Base-by-base conservation (phyloP, 2,113 vertebrate genomes). In the Eolophus roseicapilla region DNA sequence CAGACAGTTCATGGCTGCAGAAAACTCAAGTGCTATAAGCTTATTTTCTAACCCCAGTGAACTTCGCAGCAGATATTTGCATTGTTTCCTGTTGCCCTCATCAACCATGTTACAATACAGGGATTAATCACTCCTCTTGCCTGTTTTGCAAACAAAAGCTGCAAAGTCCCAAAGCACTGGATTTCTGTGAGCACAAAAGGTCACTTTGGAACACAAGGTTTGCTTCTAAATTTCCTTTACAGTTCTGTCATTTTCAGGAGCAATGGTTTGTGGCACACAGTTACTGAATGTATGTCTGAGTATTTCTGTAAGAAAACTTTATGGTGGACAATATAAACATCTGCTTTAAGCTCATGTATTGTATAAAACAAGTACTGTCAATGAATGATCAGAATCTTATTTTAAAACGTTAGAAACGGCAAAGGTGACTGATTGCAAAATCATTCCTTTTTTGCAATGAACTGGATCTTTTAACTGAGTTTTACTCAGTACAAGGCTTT, bases 391-490 rank as follows among this genome's bases (percentile, higher is more conserved):
- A 97, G 95, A 97, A 97, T 96, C 87, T 97, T 90, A 79, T 92
- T 96, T 97, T 96, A 71, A 92, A 94, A 97, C 81, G 78, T 97
- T 96, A 98, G 93, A 97, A 89, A 94, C 90, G 76, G 96, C 95
- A 96, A 97, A 98, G 92, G 94, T 98, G 97, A 97, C 97, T 97
- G 97, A 96, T 81, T 98, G 97, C 97, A 97, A 96, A 95, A 95
- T 91, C 95, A 52, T 47, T 17, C 5, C 23, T 37, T 44, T 41
- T 57, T 92, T 71, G 84, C 41, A 85, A 41, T 55, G 31, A 95
- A 79, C 79, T 73, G 79, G 74, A 28, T 37, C 33, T 81, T 81
- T 71, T 35, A 67, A 87, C 29, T 27, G 69, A 46, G n/a, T 85
- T 78, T 17, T 11, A 31, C 28, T 46, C 17, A 4, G 24, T 28